Base-by-base conservation (phyloP, 2,113 vertebrate genomes). In the Nipponia nippon region DNA sequence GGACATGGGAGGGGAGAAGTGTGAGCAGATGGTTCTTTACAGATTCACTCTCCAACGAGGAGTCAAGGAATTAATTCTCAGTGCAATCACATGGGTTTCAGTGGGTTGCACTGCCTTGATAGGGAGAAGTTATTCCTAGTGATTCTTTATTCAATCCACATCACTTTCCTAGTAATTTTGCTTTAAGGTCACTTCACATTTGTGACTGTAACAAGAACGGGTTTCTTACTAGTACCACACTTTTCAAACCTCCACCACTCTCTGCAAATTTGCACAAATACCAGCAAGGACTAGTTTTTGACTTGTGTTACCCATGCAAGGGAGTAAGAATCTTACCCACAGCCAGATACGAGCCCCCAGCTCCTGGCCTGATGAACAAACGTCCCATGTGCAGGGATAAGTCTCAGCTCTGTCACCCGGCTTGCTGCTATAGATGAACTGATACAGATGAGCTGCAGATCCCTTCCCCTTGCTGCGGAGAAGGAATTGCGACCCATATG, bases 401-500 rank as follows among this genome's bases (percentile, higher is more conserved):
- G 66, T 61, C 49, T 22, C 53, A 83, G 44, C 49, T 52, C 75
- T 63, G 36, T 38, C 72, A 42, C 29, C 5, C 4, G 13, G 16
- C 52, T 59, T 52, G 18, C 29, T 72, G 44, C 62, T 88, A 14
- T 17, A 38, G 20, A 10, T 27, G 61, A 89, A 46, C 50, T 10
- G 26, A 59, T 21, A 29, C 4, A 52, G 72, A n/a, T 7, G 34
- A 53, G 49, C 36, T 75, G 40, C 25, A 82, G 62, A 65, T 53
- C n/a, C 25, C 4, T 44, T 65, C 44, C 25, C 17, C 16, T 52
- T 16, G 23, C 50, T 27, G 65, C 84, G 73, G 55, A 34, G 42
- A 34, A 63, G 73, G 52, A 75, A 56, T 9, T 36, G 50, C 2
- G 9, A 62, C 40, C 32, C 4, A 0, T 4, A 14, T 0, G 8